Evolutionary conservation across 2,888 invertebrate species (phyloP).

Genomic region (Agonopterix subpropinquella): DNA sequence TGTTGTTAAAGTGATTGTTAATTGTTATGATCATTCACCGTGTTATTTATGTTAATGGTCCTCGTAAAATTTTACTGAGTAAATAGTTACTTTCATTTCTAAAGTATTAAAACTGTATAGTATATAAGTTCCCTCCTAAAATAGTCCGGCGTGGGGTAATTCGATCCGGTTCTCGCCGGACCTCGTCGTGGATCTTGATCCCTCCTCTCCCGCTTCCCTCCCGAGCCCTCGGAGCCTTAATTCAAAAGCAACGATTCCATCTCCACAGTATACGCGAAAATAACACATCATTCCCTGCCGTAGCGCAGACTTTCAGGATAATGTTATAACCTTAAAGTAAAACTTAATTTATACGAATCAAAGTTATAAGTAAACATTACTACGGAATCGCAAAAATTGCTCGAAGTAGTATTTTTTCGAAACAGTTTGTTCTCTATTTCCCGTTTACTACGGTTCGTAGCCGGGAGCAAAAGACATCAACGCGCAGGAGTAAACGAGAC

Average conservation of each 20-base stretch:
- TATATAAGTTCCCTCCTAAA: constrained; percentile 21
- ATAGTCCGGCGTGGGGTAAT: constrained; percentile 28
- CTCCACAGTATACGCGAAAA: constrained; percentile 27
- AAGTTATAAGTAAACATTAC: neutral
- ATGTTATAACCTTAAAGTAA: no score
- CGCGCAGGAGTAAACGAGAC: constrained; percentile 43
- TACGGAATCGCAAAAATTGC: neutral
- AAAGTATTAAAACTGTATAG: neutral
- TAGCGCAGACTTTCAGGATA: no score
- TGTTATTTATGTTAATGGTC: constrained; percentile 31
- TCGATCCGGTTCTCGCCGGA: constrained; percentile 43
- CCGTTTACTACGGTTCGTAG: constrained; percentile 34
- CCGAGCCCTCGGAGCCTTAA: constrained; percentile 39
- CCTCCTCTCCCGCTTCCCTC: constrained; percentile 44
- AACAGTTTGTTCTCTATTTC: constrained; percentile 18
- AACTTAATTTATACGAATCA: neutral
- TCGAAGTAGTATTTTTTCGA: neutral
- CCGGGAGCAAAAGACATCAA: constrained; percentile 68
- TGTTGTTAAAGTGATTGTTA: constrained; percentile 5
- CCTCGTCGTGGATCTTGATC: constrained; percentile 51
- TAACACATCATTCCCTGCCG: constrained; percentile 8
- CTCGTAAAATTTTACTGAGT: constrained; percentile 18
- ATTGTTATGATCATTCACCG: constrained; percentile 18
- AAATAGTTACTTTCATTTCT: constrained; percentile 25
- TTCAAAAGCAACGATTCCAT: constrained; percentile 50